These are phyloP conservation scores for Myodes glareolus DNA, from an alignment of 2,113 vertebrate species.

Conservation along the genomic window DNA sequence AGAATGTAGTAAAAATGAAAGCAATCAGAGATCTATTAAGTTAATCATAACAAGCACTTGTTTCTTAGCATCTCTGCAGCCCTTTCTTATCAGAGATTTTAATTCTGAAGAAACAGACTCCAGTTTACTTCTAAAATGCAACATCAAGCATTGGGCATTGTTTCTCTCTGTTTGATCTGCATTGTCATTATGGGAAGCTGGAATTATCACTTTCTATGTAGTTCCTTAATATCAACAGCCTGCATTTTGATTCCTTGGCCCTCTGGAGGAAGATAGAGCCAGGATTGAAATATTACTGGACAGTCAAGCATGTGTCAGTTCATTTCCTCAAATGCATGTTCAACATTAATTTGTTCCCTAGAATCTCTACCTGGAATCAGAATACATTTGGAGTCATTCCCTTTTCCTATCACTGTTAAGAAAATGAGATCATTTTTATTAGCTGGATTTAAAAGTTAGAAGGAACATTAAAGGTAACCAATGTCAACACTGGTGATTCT, in stretches of 20 bases:
- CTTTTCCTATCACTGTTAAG: background rate
- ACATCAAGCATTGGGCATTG: background rate
- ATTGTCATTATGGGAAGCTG: background rate
- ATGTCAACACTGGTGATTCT: background rate
- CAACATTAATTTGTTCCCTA: background rate
- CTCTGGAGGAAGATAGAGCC: background rate
- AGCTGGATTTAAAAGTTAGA: background rate
- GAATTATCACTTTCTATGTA: background rate
- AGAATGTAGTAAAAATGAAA: background rate
- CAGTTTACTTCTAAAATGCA: background rate
- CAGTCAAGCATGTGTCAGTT: background rate
- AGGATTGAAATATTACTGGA: background rate
- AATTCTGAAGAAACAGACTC: conserved; percentile 33
- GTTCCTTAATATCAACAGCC: background rate
- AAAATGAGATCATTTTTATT: conserved; percentile 2
- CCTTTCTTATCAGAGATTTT: background rate
- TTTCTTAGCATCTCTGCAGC: background rate
- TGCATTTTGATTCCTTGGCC: background rate
- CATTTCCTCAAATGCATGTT: background rate
- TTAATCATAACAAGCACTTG: background rate
- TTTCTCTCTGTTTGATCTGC: conserved; percentile 14
- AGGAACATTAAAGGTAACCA: background rate
- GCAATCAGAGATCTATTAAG: conserved; percentile 17
- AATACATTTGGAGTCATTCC: background rate
- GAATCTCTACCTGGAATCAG: background rate